Base-by-base conservation (phyloP, 2,888 invertebrate species). In the Dromius quadrimaculatus region DNA sequence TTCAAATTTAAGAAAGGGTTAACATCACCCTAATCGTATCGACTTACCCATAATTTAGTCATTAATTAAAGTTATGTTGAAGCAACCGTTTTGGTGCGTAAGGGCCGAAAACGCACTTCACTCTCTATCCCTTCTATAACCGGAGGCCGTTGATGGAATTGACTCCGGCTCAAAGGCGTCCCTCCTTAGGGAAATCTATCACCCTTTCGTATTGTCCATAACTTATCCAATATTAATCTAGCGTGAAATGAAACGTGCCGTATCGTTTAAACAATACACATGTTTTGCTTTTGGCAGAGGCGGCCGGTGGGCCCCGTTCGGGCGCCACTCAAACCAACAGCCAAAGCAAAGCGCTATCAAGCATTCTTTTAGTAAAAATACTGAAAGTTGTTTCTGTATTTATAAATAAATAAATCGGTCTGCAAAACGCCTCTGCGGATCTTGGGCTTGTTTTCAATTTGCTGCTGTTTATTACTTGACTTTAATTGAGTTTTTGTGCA, bases 211-310 rank as follows among this genome's bases (percentile, higher is more conserved):
- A 80, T 82, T 80, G 81, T 81, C 82, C 82, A 82, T 82, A 82
- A 83, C 81, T 82, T 82, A 82, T 83, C 80, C 81, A 81, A 82
- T 82, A 82, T 83, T 83, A 82, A 82, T 83, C 82, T 82, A 82
- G 81, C 83, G 81, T 83, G 81, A 83, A 83, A 83, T 83, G 82
- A 81, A 83, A 83, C 81, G 81, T 80, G 71, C 59, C 57, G 66
- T 66, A 54, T 54, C 66, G 66, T 57, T 66, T 70, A 71, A 69
- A 69, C 68, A 69, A 69, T 69, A 45, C 68, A 66, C 68, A 61
- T 69, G 66, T 76, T 75, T 74, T 74, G 76, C 74, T 76, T 71
- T 72, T 74, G n/a, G n/a, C 11, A 28, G 22, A 23, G 11, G 22
- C 19, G 41, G 43, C 1, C 2, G 6, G 11, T 11, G 15, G 17